These are phyloP conservation scores for Neomonachus schauinslandi DNA, from an alignment of 2,113 vertebrate genomes.

Conservation along the genomic window DNA sequence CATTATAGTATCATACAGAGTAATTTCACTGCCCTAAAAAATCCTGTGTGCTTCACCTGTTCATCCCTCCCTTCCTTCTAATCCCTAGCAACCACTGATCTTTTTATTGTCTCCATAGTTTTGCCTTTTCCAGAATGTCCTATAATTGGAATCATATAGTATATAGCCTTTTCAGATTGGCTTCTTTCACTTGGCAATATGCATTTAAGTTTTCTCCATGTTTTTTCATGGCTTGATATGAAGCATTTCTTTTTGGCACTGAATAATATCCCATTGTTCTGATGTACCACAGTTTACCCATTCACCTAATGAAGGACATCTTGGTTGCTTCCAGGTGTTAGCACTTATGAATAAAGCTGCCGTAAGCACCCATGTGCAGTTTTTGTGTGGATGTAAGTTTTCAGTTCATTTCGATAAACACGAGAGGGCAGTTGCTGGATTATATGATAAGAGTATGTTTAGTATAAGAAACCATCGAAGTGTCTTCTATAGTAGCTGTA, in stretches of 20 bases:
- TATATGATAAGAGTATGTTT: too few relatives aligned
- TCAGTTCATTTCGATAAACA: too few relatives aligned
- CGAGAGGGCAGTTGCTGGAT: too few relatives aligned
- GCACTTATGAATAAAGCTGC: too few relatives aligned
- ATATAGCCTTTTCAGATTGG: background rate
- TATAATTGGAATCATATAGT: background rate
- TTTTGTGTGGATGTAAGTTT: too few relatives aligned
- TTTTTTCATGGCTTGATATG: background rate
- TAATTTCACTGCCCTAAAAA: background rate
- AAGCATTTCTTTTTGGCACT: background rate
- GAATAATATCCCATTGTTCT: too few relatives aligned
- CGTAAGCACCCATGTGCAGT: too few relatives aligned
- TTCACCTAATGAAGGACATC: too few relatives aligned
- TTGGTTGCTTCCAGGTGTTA: too few relatives aligned
- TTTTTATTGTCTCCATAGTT: background rate
- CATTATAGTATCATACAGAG: background rate
- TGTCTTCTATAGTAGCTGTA: background rate
- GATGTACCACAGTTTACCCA: too few relatives aligned
- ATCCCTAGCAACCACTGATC: background rate
- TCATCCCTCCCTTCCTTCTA: background rate
- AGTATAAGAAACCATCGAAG: background rate
- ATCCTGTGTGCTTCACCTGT: background rate
- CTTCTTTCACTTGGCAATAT: background rate
- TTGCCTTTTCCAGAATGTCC: background rate
- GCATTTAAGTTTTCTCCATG: background rate